phyloP scores from a whole-genome alignment of 2,113 vertebrate genomes.

The Dromaius novaehollandiae region DNA sequence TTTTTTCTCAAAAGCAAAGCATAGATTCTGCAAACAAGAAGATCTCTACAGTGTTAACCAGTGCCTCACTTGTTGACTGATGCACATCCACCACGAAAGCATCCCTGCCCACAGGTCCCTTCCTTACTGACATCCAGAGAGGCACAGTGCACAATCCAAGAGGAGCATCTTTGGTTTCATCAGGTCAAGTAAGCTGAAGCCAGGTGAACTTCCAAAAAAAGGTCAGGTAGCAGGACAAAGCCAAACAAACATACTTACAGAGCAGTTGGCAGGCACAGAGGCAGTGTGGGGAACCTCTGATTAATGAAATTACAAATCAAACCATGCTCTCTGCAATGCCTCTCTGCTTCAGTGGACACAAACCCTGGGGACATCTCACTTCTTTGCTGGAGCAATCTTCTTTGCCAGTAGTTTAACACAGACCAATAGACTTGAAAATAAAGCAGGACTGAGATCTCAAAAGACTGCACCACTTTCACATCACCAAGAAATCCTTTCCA shows the following conservation, averaged over 20 bases:
- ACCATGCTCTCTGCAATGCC: slow-evolving; percentile 32
- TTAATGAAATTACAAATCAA: slow-evolving; percentile 69
- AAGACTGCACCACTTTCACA: neutral
- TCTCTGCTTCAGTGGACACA: slow-evolving; percentile 44
- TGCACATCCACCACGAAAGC: neutral
- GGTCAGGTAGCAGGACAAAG: neutral
- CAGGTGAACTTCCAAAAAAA: neutral
- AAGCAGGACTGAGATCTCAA: neutral
- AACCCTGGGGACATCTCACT: slow-evolving; percentile 11
- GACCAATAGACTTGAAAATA: neutral
- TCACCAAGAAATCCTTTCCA: neutral
- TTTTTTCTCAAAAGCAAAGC: neutral
- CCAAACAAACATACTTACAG: neutral
- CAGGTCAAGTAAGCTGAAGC: rapidly evolving
- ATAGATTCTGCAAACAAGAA: neutral
- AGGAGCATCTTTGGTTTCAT: neutral
- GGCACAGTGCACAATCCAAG: neutral
- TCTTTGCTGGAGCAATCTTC: slow-evolving; percentile 1
- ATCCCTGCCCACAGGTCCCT: neutral
- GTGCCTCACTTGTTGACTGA: neutral
- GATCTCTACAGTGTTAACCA: neutral
- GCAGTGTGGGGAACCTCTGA: slow-evolving; percentile 16
- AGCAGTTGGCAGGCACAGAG: slow-evolving; percentile 2
- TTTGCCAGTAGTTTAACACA: neutral
- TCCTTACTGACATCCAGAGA: neutral